A percentile compares a stretch with the other conserved stretches of the same genome.
Conservation (phyloP, 1,140 invertebrate species). For the Drosophila pseudoananassae region DNA sequence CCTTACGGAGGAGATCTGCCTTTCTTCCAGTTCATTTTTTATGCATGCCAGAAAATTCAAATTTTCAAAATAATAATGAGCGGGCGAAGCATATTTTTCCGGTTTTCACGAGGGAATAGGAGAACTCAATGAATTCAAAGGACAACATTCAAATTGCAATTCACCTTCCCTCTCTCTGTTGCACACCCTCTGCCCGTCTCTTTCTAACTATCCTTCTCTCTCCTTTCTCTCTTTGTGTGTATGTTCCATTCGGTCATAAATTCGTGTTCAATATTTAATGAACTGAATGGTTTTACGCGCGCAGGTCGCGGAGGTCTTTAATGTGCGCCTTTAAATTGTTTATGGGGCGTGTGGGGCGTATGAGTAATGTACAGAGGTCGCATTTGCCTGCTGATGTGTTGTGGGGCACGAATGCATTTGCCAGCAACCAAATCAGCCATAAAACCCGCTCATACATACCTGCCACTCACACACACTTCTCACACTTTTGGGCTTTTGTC, state of each 20-base stretch:
- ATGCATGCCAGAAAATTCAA: slow-evolving; percentile 49
- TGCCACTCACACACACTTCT: slow-evolving; percentile 35
- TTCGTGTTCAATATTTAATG: slow-evolving; percentile 73
- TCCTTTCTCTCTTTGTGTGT: slow-evolving; percentile 29
- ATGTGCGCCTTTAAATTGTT: slow-evolving; percentile 37
- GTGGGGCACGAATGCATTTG: slow-evolving; percentile 53
- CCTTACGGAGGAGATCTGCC: background rate
- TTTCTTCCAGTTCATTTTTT: slow-evolving; percentile 16
- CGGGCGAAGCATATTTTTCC: background rate
- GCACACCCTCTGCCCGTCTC: background rate
- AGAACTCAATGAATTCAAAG: slow-evolving; percentile 2
- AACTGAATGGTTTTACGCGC: slow-evolving; percentile 42
- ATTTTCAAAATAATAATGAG: slow-evolving; percentile 44
- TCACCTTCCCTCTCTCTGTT: background rate
- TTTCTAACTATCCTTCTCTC: background rate
- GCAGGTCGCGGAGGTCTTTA: slow-evolving; percentile 17
- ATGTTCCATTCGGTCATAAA: slow-evolving; percentile 58
- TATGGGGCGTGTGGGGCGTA: slow-evolving; percentile 59
- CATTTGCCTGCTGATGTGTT: slow-evolving; percentile 49
- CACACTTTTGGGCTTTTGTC: slow-evolving; percentile 18
- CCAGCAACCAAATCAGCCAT: slow-evolving; percentile 58
- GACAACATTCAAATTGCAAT: slow-evolving; percentile 65
- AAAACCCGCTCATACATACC: slow-evolving; percentile 54
- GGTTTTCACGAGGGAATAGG: background rate
- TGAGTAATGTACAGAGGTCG: slow-evolving; percentile 49